Percentiles rank a stretch among this genome's conserved stretches.
Conservation (phyloP, 2,797 vertebrate species). For the Acomys russatus region DNA sequence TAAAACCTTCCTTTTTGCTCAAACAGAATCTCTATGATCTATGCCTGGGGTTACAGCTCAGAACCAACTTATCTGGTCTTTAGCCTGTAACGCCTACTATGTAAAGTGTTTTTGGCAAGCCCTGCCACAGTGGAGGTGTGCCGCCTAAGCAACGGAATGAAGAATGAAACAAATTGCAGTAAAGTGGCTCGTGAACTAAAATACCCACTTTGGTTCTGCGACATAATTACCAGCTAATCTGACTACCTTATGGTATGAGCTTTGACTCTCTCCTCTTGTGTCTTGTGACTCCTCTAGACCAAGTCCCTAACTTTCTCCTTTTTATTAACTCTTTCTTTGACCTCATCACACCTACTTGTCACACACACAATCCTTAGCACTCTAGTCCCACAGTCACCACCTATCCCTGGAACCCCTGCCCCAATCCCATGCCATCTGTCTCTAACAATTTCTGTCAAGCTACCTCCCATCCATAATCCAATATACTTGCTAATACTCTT, state of each 20-base stretch:
- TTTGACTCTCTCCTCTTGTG: not conserved
- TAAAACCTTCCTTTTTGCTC: conserved; percentile 14
- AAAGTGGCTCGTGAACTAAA: conserved; percentile 27
- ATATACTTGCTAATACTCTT: too few species aligned
- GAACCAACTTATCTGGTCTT: conserved; percentile 21
- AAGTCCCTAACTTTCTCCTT: conserved; percentile 22
- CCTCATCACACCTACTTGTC: not conserved
- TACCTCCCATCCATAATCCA: too few species aligned
- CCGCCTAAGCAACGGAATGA: conserved; percentile 28
- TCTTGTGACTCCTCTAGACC: not conserved
- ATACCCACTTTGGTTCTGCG: not conserved
- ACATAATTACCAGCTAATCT: conserved; percentile 43
- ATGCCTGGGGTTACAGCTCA: not conserved
- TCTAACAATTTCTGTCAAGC: too few species aligned
- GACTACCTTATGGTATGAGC: conserved; percentile 7
- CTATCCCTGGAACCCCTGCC: not conserved
- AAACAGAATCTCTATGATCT: not conserved
- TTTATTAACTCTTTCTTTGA: conserved; percentile 22
- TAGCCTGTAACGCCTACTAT: not conserved
- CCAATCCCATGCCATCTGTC: too few species aligned
- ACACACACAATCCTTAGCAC: not conserved
- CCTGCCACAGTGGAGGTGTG: not conserved
- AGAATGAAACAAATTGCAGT: conserved; percentile 23
- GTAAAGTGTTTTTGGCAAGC: conserved; percentile 9
- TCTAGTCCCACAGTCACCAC: not conserved